Evolutionary conservation across 2,797 vertebrate species (phyloP).

Genomic region (Limosa lapponica): DNA sequence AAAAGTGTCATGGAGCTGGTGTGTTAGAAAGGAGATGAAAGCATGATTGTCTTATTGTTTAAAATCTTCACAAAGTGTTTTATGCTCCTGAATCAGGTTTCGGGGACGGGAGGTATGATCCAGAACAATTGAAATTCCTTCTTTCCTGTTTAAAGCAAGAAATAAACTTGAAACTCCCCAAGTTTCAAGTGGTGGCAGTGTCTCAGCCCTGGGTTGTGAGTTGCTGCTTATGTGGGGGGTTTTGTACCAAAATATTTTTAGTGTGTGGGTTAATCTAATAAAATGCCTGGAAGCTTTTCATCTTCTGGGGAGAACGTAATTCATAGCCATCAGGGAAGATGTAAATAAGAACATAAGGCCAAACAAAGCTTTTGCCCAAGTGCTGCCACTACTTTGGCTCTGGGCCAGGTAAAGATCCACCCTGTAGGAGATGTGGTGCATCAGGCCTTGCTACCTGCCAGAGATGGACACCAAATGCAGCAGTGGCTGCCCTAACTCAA

Average conservation of each 20-base stretch:
- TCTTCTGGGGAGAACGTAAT: too few relatives aligned
- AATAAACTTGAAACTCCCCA: not conserved
- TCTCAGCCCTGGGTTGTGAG: not conserved
- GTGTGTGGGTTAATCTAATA: not conserved
- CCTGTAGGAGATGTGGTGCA: not conserved
- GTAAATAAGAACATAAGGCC: not conserved
- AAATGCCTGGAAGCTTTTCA: not conserved
- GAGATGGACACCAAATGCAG: slow-evolving; percentile 16
- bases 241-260: not conserved
- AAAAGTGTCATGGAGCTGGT: not conserved
- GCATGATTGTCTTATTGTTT: not conserved
- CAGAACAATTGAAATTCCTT: not conserved
- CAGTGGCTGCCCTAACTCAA: slow-evolving; percentile 18
- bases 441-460: not conserved
- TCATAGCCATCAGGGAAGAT: not conserved
- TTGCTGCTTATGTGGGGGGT: not conserved
- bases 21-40: not conserved
- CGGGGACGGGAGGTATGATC: not conserved
- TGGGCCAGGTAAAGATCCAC: not conserved
- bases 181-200: not conserved
- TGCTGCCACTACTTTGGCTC: not conserved
- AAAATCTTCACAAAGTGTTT: not conserved
- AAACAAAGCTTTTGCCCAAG: not conserved
- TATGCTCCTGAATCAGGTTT: not conserved
- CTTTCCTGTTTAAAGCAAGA: not conserved